Conservation (phyloP, 2,113 vertebrate genomes). For the Poeciliopsis retropinna region DNA sequence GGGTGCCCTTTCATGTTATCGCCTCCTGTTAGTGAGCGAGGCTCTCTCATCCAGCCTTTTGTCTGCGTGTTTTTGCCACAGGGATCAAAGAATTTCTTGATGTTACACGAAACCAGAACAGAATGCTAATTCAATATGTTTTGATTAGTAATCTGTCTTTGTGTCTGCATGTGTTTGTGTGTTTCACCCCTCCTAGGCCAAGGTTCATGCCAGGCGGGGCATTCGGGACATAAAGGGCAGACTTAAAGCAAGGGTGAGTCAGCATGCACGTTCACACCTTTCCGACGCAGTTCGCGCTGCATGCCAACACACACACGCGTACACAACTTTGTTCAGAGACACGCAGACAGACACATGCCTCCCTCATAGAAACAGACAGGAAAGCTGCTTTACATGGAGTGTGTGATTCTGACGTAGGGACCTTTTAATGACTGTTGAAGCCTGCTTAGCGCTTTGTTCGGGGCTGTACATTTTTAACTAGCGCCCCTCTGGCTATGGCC, state of each 20-base stretch:
- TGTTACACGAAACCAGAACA: constrained; percentile 62
- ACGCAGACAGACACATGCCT: constrained; percentile 39
- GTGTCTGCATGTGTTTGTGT: constrained; percentile 15
- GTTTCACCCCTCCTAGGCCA: constrained; percentile 81
- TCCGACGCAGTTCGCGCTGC: constrained; percentile 23
- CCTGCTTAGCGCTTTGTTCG: constrained; percentile 88
- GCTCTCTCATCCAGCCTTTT: constrained; percentile 63
- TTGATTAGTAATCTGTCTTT: constrained; percentile 59
- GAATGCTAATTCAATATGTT: constrained; percentile 71
- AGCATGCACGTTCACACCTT: constrained; percentile 36
- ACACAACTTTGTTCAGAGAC: constrained; percentile 37
- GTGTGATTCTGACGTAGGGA: constrained; percentile 68
- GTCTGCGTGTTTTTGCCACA: constrained; percentile 65
- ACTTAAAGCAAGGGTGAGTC: constrained; percentile 90
- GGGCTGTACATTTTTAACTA: constrained; percentile 87
- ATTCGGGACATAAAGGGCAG: constrained; percentile 93
- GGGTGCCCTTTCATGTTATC: constrained; percentile 56
- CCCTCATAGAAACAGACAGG: constrained; percentile 68
- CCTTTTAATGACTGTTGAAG: constrained; percentile 88
- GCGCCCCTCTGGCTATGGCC: constrained; percentile 87
- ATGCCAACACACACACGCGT: constrained; percentile 48
- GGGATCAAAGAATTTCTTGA: constrained; percentile 73
- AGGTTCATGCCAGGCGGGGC: constrained; percentile 93
- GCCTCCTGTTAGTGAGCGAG: constrained; percentile 39
- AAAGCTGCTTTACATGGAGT: constrained; percentile 71